phyloP scores from a whole-genome alignment of 2,888 invertebrate species.

The Anthrax anthrax region DNA sequence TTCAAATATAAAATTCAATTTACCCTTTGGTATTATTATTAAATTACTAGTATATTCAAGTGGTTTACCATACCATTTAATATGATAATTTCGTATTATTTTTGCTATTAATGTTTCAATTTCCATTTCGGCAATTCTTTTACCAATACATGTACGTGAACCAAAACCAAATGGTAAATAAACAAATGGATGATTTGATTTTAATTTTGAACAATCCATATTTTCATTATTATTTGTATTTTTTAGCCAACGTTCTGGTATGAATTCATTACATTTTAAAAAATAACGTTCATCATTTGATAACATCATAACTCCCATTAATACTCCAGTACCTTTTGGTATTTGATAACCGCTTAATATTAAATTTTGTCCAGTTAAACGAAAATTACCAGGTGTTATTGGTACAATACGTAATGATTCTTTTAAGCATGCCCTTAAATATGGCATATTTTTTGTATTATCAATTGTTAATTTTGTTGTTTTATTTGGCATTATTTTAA shows the following conservation, averaged over 20 bases:
- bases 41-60: conserved; percentile 22
- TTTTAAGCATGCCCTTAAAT: conserved; percentile 58
- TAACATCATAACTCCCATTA: conserved; percentile 55
- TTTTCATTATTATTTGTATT: conserved; percentile 5
- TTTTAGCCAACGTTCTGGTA: conserved; percentile 60
- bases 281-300: conserved; percentile 47
- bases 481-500: conserved; percentile 28
- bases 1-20: conserved; percentile 28
- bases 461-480: conserved; percentile 31
- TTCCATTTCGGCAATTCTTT: conserved; percentile 60
- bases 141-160: conserved; percentile 53
- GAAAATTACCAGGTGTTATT: conserved; percentile 43
- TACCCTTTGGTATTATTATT: conserved; percentile 26
- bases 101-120: conserved; percentile 41
- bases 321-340: conserved; percentile 51
- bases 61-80: conserved; percentile 21
- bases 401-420: conserved; percentile 52
- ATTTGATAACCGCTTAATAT: conserved; percentile 48
- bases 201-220: conserved; percentile 8
- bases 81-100: conserved; percentile 24
- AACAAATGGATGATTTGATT: conserved; percentile 20
- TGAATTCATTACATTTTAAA: conserved; percentile 43
- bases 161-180: conserved; percentile 56
- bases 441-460: conserved; percentile 39
- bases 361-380: conserved; percentile 42